phyloP scores from a whole-genome alignment of 1,140 invertebrate genomes.

The Aphaenogaster ashmeadi region DNA sequence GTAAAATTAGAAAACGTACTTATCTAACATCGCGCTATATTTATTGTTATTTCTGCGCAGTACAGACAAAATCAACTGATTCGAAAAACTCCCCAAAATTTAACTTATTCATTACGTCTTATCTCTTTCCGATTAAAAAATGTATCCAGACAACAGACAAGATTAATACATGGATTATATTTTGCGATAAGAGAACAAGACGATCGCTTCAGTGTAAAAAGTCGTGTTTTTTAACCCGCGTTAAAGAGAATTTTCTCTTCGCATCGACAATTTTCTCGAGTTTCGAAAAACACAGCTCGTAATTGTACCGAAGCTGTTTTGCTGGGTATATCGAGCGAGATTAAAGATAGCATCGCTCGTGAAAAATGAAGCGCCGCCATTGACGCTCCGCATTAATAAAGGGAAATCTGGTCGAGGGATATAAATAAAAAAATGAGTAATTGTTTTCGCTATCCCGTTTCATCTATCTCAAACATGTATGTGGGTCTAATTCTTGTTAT shows the following conservation, averaged over 20 bases:
- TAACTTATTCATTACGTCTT: not conserved
- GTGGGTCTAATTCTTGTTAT: not conserved
- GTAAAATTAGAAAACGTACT: not conserved
- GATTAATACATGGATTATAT: not conserved
- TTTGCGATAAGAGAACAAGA: slow-evolving; percentile 6
- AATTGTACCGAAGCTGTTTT: slow-evolving; percentile 56
- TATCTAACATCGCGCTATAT: not conserved
- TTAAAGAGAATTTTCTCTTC: not conserved
- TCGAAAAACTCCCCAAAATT: not conserved
- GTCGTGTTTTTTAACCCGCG: not conserved
- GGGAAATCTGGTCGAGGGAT: not conserved
- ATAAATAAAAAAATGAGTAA: slow-evolving; percentile 23
- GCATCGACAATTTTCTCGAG: not conserved
- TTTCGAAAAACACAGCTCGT: slow-evolving; percentile 5
- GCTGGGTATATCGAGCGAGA: slow-evolving; percentile 66
- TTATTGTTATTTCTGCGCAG: not conserved
- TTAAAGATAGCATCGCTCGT: slow-evolving; percentile 72
- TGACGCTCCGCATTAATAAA: slow-evolving; percentile 52
- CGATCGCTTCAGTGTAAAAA: not conserved
- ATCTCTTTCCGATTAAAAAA: not conserved
- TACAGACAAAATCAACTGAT: not conserved
- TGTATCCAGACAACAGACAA: too few relatives aligned
- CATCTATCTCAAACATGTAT: not conserved
- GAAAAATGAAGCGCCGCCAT: slow-evolving; percentile 66
- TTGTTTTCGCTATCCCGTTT: not conserved